Percentiles rank a stretch among this genome's conserved stretches.
Evolutionary conservation across 2,113 vertebrate species (phyloP).

Genomic region (Raphicerus campestris): DNA sequence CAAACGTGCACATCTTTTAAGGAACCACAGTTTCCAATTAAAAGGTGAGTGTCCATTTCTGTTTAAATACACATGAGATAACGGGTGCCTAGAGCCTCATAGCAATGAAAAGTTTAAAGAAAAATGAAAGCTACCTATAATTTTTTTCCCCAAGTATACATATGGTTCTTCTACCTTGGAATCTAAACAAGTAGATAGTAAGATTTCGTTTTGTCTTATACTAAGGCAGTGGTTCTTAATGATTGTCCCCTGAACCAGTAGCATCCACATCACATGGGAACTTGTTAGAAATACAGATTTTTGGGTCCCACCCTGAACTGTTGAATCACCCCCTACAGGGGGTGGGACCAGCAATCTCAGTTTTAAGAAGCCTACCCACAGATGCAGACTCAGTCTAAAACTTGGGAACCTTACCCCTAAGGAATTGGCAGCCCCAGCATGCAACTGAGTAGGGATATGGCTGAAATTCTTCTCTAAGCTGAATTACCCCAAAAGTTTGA

Average conservation of each 20-base stretch:
- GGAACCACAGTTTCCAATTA: not conserved
- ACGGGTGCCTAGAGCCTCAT: not conserved
- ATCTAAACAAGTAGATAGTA: not conserved
- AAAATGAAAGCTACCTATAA: not conserved
- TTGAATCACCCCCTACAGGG: not conserved
- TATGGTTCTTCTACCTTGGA: not conserved
- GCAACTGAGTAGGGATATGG: not conserved
- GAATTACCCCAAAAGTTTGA: not conserved
- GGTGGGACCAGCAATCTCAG: too few species aligned
- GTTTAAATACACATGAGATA: not conserved
- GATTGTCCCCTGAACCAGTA: not conserved
- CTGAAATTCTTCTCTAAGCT: not conserved
- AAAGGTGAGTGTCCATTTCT: not conserved
- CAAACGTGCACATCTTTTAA: not conserved
- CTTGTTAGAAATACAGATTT: not conserved
- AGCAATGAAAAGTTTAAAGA: not conserved
- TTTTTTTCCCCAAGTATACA: not conserved
- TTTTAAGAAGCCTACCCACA: not conserved
- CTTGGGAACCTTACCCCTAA: not conserved
- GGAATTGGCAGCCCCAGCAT: not conserved
- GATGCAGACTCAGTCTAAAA: fast-evolving
- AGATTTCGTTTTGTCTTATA: not conserved
- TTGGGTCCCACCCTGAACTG: not conserved
- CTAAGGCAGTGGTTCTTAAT: not conserved
- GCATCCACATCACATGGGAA: too few species aligned